Evolutionary conservation across 2,113 vertebrate species (phyloP), one percentile per base, ranked within the genome.

Genomic region (Sitta europaea): DNA sequence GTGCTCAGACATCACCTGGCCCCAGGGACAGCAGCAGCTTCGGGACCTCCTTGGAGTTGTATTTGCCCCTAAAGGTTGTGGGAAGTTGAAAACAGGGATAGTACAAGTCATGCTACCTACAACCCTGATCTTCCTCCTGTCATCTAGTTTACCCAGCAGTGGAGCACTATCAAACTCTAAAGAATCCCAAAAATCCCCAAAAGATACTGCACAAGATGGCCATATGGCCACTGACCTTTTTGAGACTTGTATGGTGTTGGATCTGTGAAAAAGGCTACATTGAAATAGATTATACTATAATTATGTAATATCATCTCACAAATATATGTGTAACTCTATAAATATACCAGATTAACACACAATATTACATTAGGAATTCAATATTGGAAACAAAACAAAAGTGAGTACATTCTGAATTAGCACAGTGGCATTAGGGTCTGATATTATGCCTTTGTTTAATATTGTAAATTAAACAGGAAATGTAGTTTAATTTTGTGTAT

Each of bases 391-490:
- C 50, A 75, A 94, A 90, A 4, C 7, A 55, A 42, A 81, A 81
- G 21, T 10, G n/a, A 78, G 18, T 16, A 36, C 13, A 42, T 74
- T n/a, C 70, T 50, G 70, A 91, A 82, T 84, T 75, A 72, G 29
- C n/a, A 35, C 18, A 17, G n/a, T 8, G 15, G 12, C 54, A n/a
- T 70, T 57, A 87, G 45, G 68, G 63, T 75, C 91, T 78, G 57
- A 57, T 51, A 82, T 31, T 81, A 53, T 65, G 75, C 24, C 8
- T 90, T 57, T 83, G 36, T 65, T 89, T 81, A 81, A 74, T 48
- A 53, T 10, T 16, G 57, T 35, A 85, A 94, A 85, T 90, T 70
- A 85, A 90, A 78, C 31, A 94, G 63, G 40, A 84, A 53, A 76
- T 66, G 20, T 42, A 70, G 50, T 63, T 87, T 74, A 91, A 74